phyloP scores from a whole-genome alignment of 2,113 vertebrate genomes.

The Laterallus jamaicensis region DNA sequence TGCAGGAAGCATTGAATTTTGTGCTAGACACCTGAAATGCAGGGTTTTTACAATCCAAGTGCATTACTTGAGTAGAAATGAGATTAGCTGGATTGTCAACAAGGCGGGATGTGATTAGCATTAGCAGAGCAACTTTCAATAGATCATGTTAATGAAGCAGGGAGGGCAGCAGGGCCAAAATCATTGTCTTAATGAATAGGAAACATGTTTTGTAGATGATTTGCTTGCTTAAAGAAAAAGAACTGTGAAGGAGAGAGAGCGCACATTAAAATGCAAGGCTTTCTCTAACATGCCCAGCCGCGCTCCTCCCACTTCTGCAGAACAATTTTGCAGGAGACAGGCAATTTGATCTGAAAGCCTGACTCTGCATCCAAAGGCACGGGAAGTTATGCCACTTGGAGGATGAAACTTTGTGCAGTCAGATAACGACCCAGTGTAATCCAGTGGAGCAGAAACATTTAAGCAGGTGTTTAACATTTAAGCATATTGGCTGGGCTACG shows the following conservation, averaged over 20 bases:
- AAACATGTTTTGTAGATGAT: background rate
- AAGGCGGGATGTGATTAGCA: constrained; percentile 4
- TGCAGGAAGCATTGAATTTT: background rate
- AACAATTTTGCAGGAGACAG: background rate
- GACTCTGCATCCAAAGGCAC: background rate
- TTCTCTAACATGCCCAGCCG: background rate
- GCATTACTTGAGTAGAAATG: background rate
- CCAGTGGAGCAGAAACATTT: background rate
- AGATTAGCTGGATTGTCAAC: background rate
- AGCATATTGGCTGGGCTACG: background rate
- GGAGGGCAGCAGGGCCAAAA: constrained; percentile 17
- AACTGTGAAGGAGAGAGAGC: background rate
- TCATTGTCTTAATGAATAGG: constrained; percentile 6
- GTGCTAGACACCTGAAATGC: background rate
- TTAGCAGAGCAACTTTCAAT: background rate
- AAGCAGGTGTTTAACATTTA: background rate
- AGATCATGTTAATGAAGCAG: constrained; percentile 32
- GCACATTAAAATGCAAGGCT: background rate
- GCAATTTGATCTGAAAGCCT: background rate
- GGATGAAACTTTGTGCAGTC: background rate
- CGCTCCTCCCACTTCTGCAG: background rate
- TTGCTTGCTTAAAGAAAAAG: background rate
- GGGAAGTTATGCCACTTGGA: background rate
- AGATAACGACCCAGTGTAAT: background rate
- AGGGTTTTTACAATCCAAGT: background rate